phyloP scores from a whole-genome alignment of 2,113 vertebrate species.

The Rhadina sibilatrix region DNA sequence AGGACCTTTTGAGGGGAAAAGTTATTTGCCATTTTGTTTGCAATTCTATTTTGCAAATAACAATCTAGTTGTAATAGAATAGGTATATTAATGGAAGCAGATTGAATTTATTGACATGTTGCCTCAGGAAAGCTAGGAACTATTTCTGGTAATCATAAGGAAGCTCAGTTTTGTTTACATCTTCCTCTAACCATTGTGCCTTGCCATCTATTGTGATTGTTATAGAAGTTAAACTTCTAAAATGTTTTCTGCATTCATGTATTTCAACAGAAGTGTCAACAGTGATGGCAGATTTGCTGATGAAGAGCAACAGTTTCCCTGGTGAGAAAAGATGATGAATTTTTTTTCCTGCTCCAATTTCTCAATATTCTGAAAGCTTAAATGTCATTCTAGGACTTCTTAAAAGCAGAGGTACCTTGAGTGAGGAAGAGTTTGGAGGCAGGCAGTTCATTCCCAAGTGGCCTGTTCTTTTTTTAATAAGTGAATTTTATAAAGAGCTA shows the following conservation, averaged over 20 bases:
- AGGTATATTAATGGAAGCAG: slow-evolving; percentile 3
- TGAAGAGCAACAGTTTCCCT: slow-evolving; percentile 25
- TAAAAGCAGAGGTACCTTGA: background rate
- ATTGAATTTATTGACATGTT: background rate
- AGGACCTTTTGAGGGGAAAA: background rate
- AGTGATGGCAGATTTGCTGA: slow-evolving; percentile 21
- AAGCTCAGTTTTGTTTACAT: slow-evolving; percentile 27
- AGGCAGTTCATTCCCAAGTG: background rate
- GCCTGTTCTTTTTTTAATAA: background rate
- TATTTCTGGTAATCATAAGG: slow-evolving; percentile 1
- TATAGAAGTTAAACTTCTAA: slow-evolving; percentile 38
- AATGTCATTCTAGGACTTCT: background rate
- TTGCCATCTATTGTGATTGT: slow-evolving; percentile 43
- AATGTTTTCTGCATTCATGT: slow-evolving; percentile 23
- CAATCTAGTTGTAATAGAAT: background rate
- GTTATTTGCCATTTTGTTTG: background rate
- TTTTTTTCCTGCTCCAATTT: background rate
- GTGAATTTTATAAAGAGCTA: background rate
- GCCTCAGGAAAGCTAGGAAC: background rate
- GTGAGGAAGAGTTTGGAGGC: background rate
- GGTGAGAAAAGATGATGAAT: background rate
- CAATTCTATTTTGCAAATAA: background rate
- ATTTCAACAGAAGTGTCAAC: slow-evolving; percentile 31
- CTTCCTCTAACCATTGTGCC: background rate
- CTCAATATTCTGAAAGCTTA: background rate